These are phyloP conservation scores for Triplophysa yarkandensis DNA, from an alignment of 2,797 vertebrate species.

Conservation along the genomic window DNA sequence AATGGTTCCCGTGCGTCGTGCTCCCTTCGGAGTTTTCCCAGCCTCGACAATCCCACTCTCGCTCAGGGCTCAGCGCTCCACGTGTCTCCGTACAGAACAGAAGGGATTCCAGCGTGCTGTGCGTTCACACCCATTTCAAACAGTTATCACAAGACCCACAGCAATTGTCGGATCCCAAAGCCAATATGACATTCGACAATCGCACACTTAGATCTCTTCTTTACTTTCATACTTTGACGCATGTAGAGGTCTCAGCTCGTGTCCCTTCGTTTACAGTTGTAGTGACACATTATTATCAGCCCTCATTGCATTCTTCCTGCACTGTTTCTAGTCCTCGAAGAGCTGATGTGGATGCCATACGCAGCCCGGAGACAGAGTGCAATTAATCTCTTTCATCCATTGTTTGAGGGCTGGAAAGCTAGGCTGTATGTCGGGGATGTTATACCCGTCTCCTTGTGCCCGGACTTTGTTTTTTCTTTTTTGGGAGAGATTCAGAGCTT, in stretches of 20 bases:
- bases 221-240: conserved; percentile 41
- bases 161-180: conserved; percentile 50
- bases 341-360: conserved; percentile 29
- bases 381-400: conserved; percentile 44
- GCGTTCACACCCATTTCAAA: conserved; percentile 55
- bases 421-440: conserved; percentile 46
- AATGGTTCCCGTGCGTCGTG: background rate
- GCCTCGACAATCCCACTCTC: conserved; percentile 2
- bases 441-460: conserved; percentile 25
- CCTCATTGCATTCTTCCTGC: conserved; percentile 31
- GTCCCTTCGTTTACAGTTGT: conserved; percentile 49
- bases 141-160: conserved; percentile 54
- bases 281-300: conserved; percentile 61
- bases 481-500: conserved; percentile 49
- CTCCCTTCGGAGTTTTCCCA: conserved; percentile 32
- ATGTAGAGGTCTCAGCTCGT: conserved; percentile 50
- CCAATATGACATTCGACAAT: conserved; percentile 40
- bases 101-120: conserved; percentile 39
- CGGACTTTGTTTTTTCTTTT: conserved; percentile 20
- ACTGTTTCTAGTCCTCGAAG: conserved; percentile 37
- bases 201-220: conserved; percentile 29
- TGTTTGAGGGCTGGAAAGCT: conserved; percentile 45
- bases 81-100: conserved; percentile 34
- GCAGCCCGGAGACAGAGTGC: conserved; percentile 23
- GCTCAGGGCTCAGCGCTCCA: background rate